Conservation (phyloP, 1,140 invertebrate genomes). For the Coelopa frigida region DNA sequence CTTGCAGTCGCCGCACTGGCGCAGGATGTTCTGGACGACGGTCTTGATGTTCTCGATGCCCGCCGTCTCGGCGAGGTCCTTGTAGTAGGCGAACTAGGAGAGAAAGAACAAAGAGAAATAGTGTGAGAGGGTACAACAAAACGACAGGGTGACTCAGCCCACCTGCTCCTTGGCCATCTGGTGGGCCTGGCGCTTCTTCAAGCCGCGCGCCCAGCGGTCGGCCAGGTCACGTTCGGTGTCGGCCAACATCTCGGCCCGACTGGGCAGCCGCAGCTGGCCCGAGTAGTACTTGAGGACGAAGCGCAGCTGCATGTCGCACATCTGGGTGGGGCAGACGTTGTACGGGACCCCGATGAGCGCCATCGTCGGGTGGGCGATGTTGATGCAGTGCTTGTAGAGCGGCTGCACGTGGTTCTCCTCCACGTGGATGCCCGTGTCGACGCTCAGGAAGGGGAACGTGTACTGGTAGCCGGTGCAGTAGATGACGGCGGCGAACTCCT, state of each 20-base stretch:
- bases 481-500: conserved; percentile 62
- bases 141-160: too few species aligned
- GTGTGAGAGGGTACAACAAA: background rate
- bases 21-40: conserved; percentile 62
- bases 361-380: conserved; percentile 69
- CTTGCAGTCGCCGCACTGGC: conserved; percentile 51
- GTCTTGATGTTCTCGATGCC: conserved; percentile 54
- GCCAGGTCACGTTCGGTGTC: conserved; percentile 57
- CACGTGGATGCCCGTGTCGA: conserved; percentile 63
- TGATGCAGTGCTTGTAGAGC: conserved; percentile 80
- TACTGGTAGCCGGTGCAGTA: conserved; percentile 80
- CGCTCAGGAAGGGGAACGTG: conserved; percentile 72
- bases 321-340: conserved; percentile 74
- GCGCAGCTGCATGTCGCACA: conserved; percentile 67
- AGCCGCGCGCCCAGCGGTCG: conserved; percentile 48
- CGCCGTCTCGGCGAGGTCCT: conserved; percentile 58
- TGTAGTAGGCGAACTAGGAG: conserved; percentile 65
- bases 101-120: too few species aligned
- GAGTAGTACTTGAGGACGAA: conserved; percentile 63
- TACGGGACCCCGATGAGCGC: conserved; percentile 74
- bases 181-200: conserved; percentile 59
- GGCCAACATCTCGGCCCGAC: conserved; percentile 57
- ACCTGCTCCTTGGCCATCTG: conserved; percentile 66
- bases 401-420: conserved; percentile 74
- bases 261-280: conserved; percentile 58